Evolutionary conservation across 2,797 vertebrate species (phyloP).

Genomic region (Morus bassanus): DNA sequence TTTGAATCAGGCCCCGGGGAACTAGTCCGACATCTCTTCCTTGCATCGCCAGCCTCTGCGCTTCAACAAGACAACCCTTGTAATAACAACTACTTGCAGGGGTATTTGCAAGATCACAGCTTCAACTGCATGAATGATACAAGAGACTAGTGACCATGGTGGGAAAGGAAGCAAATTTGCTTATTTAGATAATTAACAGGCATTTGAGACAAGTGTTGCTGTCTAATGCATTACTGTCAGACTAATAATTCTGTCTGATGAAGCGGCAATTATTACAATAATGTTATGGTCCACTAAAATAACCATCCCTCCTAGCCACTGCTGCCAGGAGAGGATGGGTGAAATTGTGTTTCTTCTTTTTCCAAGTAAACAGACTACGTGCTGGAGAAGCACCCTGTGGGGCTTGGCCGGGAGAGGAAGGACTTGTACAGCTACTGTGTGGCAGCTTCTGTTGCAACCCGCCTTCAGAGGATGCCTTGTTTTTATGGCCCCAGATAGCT

Average conservation of each 20-base stretch:
- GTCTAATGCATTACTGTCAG: background rate
- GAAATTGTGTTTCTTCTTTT: background rate
- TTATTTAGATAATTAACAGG: constrained; percentile 20
- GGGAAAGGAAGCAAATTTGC: background rate
- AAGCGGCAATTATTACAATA: background rate
- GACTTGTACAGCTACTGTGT: background rate
- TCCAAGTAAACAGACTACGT: background rate
- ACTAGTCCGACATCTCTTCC: background rate
- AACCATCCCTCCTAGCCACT: background rate
- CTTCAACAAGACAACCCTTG: background rate
- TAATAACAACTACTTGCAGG: background rate
- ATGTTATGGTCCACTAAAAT: background rate
- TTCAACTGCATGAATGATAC: background rate
- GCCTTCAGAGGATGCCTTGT: background rate
- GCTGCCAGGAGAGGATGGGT: background rate
- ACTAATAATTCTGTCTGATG: background rate
- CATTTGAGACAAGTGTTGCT: constrained; percentile 18
- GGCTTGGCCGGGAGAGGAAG: background rate
- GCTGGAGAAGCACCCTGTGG: rapidly evolving
- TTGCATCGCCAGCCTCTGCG: background rate
- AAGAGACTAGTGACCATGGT: rapidly evolving
- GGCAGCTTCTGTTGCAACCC: background rate
- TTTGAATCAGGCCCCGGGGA: background rate
- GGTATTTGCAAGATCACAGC: background rate
- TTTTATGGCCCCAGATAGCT: constrained; percentile 15